phyloP scores from a whole-genome alignment of 1,140 invertebrate species.

The Drosophila nigrodunni region DNA sequence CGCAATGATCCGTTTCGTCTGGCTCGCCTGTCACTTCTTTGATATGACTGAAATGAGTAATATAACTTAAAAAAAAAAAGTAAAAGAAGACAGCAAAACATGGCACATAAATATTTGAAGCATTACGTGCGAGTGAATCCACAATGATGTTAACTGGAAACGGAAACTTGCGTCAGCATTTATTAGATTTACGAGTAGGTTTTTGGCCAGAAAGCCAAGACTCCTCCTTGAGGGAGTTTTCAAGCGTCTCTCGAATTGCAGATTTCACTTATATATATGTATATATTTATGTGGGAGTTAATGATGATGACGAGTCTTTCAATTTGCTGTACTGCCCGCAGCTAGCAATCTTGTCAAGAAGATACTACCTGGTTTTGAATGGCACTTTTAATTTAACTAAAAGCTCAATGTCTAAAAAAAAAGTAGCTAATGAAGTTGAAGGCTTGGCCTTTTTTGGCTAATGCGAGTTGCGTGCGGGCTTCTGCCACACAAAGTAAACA shows the following conservation, averaged over 20 bases:
- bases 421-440: constrained; percentile 33
- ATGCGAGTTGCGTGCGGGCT: constrained; percentile 64
- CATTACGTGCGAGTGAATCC: constrained; percentile 16
- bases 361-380: constrained; percentile 5
- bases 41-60: constrained; percentile 19
- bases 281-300: constrained; percentile 8
- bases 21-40: constrained; percentile 20
- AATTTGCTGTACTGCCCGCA: constrained; percentile 1
- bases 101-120: constrained; percentile 10
- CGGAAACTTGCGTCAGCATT: constrained; percentile 53
- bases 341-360: constrained; percentile 21
- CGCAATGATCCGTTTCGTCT: constrained; percentile 59
- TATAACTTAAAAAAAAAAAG: constrained; percentile 29
- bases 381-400: constrained; percentile 73
- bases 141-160: constrained; percentile 12
- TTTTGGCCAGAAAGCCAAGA: neutral
- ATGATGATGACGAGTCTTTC: constrained; percentile 5
- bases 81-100: constrained; percentile 17
- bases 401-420: constrained; percentile 36
- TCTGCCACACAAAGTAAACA: constrained; percentile 8
- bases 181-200: constrained; percentile 40
- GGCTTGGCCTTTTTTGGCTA: constrained; percentile 49
- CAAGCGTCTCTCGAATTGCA: neutral
- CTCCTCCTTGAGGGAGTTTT: constrained; percentile 11
- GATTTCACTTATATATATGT: constrained; percentile 16